phyloP scores from a whole-genome alignment of 2,888 invertebrate species.

The Notodromas monacha region DNA sequence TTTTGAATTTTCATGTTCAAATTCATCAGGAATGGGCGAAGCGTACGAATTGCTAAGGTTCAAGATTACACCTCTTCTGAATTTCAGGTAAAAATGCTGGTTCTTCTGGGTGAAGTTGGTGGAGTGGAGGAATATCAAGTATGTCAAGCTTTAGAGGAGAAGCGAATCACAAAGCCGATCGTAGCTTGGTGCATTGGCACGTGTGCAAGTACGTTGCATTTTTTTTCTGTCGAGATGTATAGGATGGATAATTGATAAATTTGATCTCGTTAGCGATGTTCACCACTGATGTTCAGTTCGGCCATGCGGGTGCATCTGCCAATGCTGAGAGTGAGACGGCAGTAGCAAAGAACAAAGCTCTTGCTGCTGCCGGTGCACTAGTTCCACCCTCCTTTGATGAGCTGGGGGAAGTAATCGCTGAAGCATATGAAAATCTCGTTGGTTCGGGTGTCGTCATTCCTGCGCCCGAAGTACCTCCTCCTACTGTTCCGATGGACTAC shows the following conservation, averaged over 20 bases:
- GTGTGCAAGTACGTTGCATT: conserved; percentile 19
- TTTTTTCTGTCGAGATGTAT: conserved; percentile 8
- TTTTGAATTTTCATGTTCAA: no score
- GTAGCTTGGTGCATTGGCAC: conserved; percentile 97
- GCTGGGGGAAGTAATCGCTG: conserved; percentile 40
- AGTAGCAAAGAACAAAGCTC: conserved; percentile 52
- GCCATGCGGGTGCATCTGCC: conserved; percentile 94
- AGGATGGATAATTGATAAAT: conserved; percentile 6
- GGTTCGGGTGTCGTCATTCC: conserved; percentile 48
- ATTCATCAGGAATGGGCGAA: no score
- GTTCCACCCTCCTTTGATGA: conserved; percentile 81
- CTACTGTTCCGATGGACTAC: conserved; percentile 99
- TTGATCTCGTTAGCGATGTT: conserved; percentile 31
- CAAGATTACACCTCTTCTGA: no score
- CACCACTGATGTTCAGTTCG: conserved; percentile 71
- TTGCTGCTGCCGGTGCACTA: conserved; percentile 45
- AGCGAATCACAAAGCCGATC: conserved; percentile 58
- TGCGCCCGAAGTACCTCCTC: conserved; percentile 69
- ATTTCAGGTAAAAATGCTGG: conserved; percentile 76
- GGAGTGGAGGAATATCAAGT: conserved; percentile 93
- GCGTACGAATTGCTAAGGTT: no score
- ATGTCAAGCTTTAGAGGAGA: conserved; percentile 44
- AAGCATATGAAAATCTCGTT: conserved; percentile 31
- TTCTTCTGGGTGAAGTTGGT: conserved; percentile 89
- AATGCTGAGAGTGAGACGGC: conserved; percentile 80